Conservation (phyloP, 2,113 vertebrate genomes). For the Hydropotes inermis region DNA sequence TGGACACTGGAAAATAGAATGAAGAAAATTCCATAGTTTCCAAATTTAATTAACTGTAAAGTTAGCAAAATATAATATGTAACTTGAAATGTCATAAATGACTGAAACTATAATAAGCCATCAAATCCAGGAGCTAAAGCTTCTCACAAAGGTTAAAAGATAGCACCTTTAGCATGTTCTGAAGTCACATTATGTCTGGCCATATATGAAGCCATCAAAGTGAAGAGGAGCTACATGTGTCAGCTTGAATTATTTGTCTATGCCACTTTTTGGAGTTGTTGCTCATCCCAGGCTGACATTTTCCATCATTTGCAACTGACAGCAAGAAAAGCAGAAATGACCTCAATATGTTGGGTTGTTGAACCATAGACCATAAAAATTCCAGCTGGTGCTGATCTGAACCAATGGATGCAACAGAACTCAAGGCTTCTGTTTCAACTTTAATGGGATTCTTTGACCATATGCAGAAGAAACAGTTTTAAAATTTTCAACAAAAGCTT, state of each 20-base stretch:
- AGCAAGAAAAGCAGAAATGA: constrained; percentile 15
- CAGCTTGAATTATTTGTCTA: neutral
- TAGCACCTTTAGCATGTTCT: neutral
- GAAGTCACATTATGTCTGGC: neutral
- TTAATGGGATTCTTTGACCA: constrained; percentile 22
- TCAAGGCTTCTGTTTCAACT: neutral
- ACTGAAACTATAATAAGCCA: neutral
- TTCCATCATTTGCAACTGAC: constrained; percentile 18
- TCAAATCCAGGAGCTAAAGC: neutral
- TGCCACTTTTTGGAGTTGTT: neutral
- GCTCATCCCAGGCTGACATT: constrained; percentile 32
- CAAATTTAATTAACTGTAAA: neutral
- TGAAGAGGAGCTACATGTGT: neutral
- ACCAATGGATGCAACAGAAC: neutral
- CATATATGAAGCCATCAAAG: neutral
- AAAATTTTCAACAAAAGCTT: neutral
- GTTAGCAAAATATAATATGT: neutral
- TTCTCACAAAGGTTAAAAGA: neutral
- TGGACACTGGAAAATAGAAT: neutral
- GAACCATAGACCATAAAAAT: constrained; percentile 49
- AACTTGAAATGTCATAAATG: neutral
- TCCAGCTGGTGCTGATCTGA: constrained; percentile 36
- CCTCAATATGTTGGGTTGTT: constrained; percentile 51
- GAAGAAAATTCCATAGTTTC: neutral
- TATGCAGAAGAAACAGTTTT: neutral